Base-by-base conservation (phyloP, 2,888 invertebrate species). In the Phyllotreta striolata region DNA sequence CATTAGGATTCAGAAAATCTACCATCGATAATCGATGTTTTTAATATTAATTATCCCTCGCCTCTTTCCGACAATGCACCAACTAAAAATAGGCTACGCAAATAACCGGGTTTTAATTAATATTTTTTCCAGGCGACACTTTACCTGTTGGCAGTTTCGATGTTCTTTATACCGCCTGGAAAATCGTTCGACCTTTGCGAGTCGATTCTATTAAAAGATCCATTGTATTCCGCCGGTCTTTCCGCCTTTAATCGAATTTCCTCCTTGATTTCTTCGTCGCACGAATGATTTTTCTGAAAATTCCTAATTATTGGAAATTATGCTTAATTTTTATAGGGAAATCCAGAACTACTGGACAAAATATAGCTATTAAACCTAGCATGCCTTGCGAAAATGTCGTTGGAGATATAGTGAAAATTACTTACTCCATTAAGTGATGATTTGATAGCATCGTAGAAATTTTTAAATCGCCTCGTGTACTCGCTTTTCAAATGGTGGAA, bases 401-500 rank as follows among this genome's bases (percentile, higher is more conserved):
- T 10, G 12, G 24, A 24, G 24, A 24, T 3, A 24, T 24, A 24
- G 24, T n/a, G 24, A 24, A 24, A n/a, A n/a, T n/a, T 37, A 13
- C 64, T 52, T 57, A 64, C 64, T 56, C 35, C 51, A 44, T 61
- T 62, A 51, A 68, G 13, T 4, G 59, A 44, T 38, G 61, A 49
- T 51, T 56, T 66, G 7, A 70, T 34, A 38, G 43, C 59, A 51
- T 66, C 63, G 54, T 67, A 74, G 44, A 74, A 77, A 60, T 78
- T 72, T 59, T 72, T 75, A 67, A 76, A 82, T 60, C 77, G 72
- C 63, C 78, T 72, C 43, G 57, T 76, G 70, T 83, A 83, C 63
- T 83, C 83, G 3, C 80, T 74, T 64, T 78, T 79, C 6, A 81
- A 66, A 13, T 70, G 69, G 60, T 78, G 77, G 59, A 80, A 79